These are phyloP conservation scores for Colletes gigas DNA, from an alignment of 1,140 invertebrate genomes.

Conservation along the genomic window DNA sequence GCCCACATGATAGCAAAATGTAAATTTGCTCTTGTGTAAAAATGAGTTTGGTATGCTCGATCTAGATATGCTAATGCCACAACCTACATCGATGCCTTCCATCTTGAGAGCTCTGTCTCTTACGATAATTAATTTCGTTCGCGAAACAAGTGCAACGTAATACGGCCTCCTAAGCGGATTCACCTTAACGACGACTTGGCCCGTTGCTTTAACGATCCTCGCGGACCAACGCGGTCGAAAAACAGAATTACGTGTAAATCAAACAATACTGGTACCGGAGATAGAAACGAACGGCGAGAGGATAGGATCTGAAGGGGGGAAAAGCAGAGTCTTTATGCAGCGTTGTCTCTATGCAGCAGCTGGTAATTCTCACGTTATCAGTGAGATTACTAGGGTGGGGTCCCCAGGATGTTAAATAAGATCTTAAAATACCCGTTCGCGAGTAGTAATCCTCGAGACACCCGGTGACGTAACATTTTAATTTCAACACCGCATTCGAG, in stretches of 20 bases:
- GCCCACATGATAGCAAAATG: too few relatives aligned
- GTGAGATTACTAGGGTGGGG: conserved; percentile 6
- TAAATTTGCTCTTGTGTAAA: too few relatives aligned
- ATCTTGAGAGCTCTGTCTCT: neutral
- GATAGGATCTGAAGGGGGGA: neutral
- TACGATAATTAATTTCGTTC: neutral
- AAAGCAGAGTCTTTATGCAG: conserved; percentile 6
- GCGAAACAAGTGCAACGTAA: neutral
- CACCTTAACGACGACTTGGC: neutral
- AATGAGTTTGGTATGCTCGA: too few relatives aligned
- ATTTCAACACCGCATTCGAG: conserved; percentile 27
- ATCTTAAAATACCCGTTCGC: conserved; percentile 42
- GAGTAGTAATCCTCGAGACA: conserved; percentile 34
- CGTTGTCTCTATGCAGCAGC: conserved; percentile 34
- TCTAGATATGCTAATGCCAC: too few relatives aligned
- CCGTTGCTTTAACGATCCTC: neutral
- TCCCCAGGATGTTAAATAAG: conserved; percentile 36
- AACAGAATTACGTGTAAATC: neutral
- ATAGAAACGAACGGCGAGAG: neutral
- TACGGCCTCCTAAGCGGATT: neutral
- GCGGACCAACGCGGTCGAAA: neutral
- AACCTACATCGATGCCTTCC: too few relatives aligned
- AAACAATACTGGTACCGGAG: neutral
- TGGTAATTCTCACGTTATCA: conserved; percentile 52
- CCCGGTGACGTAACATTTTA: conserved; percentile 39